Evolutionary conservation across 2,113 vertebrate genomes (phyloP).

Genomic region (Alethe castanea): DNA sequence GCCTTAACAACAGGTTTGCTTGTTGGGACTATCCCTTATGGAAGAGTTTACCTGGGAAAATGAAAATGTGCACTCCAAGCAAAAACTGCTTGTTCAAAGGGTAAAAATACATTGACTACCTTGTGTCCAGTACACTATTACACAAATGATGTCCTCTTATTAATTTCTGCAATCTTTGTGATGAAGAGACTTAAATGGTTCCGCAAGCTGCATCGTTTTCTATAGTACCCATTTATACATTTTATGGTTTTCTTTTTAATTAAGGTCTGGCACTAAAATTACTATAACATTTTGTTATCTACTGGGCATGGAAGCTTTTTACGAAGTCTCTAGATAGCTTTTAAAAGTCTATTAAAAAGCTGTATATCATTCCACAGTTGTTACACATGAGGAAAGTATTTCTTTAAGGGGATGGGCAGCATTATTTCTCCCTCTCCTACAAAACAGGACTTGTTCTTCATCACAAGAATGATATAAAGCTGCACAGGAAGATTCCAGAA

Average conservation of each 20-base stretch:
- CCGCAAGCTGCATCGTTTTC: background rate
- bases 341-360: slow-evolving; percentile 51
- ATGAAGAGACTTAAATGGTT: slow-evolving; percentile 16
- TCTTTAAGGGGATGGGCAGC: background rate
- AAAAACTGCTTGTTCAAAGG: background rate
- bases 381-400: slow-evolving; percentile 12
- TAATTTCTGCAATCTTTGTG: slow-evolving; percentile 22
- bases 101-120: background rate
- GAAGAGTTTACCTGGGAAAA: slow-evolving; percentile 23
- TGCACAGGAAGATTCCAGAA: background rate
- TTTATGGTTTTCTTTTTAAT: slow-evolving; percentile 62
- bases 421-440: background rate
- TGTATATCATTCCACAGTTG: background rate
- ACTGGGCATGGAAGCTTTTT: slow-evolving; percentile 32
- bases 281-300: slow-evolving; percentile 56
- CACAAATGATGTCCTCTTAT: background rate
- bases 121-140: background rate
- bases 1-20: slow-evolving; percentile 62
- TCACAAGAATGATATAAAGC: background rate
- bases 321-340: slow-evolving; percentile 42
- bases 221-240: background rate
- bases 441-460: background rate
- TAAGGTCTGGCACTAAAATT: slow-evolving; percentile 54
- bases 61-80: background rate
- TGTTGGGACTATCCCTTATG: slow-evolving; percentile 36